These are phyloP conservation scores for Drosophila acutilabella DNA, from an alignment of 2,888 invertebrate species.

Conservation along the genomic window DNA sequence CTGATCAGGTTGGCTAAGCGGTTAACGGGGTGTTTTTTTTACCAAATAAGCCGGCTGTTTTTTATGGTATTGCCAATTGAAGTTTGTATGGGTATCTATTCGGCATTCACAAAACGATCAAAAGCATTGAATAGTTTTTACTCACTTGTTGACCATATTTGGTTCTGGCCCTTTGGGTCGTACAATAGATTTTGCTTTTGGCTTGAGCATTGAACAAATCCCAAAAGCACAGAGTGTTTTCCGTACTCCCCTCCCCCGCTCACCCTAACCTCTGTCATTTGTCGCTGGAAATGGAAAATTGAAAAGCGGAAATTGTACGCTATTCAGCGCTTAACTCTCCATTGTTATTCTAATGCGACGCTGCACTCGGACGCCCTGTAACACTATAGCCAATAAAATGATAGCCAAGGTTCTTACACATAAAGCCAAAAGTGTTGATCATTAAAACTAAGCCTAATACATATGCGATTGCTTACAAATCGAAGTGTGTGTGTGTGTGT, in stretches of 20 bases:
- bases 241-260: not conserved
- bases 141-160: conserved; percentile 59
- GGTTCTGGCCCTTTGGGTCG: conserved; percentile 42
- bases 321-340: conserved; percentile 50
- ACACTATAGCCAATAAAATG: conserved; percentile 50
- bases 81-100: conserved; percentile 27
- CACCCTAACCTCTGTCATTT: not conserved
- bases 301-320: conserved; percentile 68
- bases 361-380: conserved; percentile 37
- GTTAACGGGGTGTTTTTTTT: conserved; percentile 39
- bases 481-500: conserved; percentile 13
- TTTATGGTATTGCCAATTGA: conserved; percentile 45
- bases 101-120: conserved; percentile 48
- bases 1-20: conserved; percentile 19
- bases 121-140: conserved; percentile 34
- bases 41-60: conserved; percentile 57
- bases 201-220: conserved; percentile 40
- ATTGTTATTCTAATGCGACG: conserved; percentile 71
- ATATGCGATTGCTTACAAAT: conserved; percentile 9
- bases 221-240: conserved; percentile 28
- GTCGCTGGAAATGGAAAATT: conserved; percentile 33
- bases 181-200: conserved; percentile 7
- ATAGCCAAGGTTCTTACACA: conserved; percentile 45
- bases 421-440: conserved; percentile 44
- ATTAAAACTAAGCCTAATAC: conserved; percentile 45